phyloP scores from a whole-genome alignment of 2,797 vertebrate genomes.

The Ceryle rudis region DNA sequence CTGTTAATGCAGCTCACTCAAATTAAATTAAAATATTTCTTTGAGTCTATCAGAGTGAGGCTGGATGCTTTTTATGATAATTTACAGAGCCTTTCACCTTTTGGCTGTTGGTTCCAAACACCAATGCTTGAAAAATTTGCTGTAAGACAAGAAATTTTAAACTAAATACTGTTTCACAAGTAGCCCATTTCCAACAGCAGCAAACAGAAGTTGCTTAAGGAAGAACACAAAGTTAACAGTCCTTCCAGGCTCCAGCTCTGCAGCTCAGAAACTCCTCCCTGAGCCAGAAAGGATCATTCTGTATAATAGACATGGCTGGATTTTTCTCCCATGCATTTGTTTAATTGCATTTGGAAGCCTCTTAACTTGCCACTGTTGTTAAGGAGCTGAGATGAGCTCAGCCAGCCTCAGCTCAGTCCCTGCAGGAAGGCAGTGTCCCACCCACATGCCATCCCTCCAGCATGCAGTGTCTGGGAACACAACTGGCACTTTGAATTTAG shows the following conservation, averaged over 20 bases:
- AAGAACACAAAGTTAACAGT: neutral
- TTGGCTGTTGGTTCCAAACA: neutral
- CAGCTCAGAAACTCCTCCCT: neutral
- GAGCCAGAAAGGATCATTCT: conserved; percentile 24
- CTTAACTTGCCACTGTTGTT: neutral
- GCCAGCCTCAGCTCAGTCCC: neutral
- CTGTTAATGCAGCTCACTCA: neutral
- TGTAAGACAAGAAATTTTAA: neutral
- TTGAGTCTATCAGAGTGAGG: neutral
- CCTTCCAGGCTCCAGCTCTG: neutral
- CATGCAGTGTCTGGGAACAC: rapidly evolving
- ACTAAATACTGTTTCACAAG: neutral
- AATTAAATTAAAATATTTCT: neutral
- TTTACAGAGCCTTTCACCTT: neutral
- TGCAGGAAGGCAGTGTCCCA: neutral
- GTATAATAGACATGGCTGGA: neutral
- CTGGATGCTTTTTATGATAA: neutral
- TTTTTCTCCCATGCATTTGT: neutral
- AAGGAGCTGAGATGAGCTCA: neutral
- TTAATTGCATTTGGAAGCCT: conserved; percentile 1
- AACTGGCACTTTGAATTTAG: neutral
- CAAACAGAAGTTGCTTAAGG: neutral
- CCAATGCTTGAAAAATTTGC: neutral
- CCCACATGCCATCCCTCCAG: rapidly evolving
- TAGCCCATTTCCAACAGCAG: neutral